Conservation (phyloP, 2,888 invertebrate genomes). For the Platycheirus albimanus region DNA sequence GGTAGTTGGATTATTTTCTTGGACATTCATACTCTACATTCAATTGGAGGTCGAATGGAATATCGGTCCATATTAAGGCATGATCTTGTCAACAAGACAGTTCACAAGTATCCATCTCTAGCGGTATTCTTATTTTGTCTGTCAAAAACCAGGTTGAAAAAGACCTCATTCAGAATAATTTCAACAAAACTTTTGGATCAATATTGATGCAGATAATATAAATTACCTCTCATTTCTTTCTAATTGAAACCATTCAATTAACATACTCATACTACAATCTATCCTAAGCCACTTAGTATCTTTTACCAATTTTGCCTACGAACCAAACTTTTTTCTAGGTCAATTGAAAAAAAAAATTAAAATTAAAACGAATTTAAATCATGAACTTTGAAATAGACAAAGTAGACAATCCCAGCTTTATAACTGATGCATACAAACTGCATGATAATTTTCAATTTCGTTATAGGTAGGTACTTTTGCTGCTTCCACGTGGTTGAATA, state of each 20-base stretch:
- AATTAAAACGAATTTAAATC: slow-evolving; percentile 20
- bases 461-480: background rate
- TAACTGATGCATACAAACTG: slow-evolving; percentile 25
- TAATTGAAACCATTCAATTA: slow-evolving; percentile 6
- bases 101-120: too few relatives aligned
- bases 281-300: slow-evolving; percentile 9
- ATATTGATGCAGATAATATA: background rate
- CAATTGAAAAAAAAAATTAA: slow-evolving; percentile 35
- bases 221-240: background rate
- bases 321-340: slow-evolving; percentile 41
- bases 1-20: too few relatives aligned
- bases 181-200: background rate
- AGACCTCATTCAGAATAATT: too few relatives aligned
- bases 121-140: too few relatives aligned
- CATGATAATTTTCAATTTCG: slow-evolving; percentile 51
- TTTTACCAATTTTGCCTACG: slow-evolving; percentile 5
- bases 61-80: too few relatives aligned
- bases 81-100: too few relatives aligned
- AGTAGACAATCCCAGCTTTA: slow-evolving; percentile 12
- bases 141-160: too few relatives aligned
- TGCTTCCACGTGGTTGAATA: slow-evolving; percentile 16
- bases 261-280: background rate
- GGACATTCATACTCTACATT: too few relatives aligned
- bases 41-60: too few relatives aligned
- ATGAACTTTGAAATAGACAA: slow-evolving; percentile 5